Base-by-base conservation (phyloP, 2,888 invertebrate genomes). In the Himalopsyche kuldschensis region DNA sequence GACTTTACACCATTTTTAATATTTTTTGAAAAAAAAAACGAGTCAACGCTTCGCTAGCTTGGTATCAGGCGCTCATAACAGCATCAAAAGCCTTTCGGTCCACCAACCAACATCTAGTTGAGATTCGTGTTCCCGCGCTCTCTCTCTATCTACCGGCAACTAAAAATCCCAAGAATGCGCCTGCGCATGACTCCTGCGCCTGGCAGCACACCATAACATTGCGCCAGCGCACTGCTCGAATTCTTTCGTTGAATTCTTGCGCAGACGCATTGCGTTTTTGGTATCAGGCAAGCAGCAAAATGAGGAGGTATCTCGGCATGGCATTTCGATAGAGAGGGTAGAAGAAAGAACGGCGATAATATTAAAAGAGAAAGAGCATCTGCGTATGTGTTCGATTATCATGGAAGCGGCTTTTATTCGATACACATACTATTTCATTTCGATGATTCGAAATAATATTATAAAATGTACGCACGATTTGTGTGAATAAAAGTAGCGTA, bases 191-290 rank as follows among this genome's bases (percentile, higher is more conserved):
- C 35, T 32, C 24, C 20, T 75, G 82, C 79, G 79, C 79, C 75
- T 75, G 75, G 24, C 24, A 31, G 48, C 63, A 20, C 41, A 24
- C 55, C 55, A 55, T 24, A 55, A 24, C 55, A 55, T 55, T 55
- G 77, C 82, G 35, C 31, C 46, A 47, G 77, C 76, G 78, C 75
- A 63, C 82, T 27, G 15, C 63, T 30, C 30, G 55, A 32, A 84
- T 84, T 31, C 80, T 78, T 69, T 78, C 41, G 35, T 20, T 48
- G 69, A 81, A 85, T 85, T 85, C 85, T 80, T 84, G 85, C 85
- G 86, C 85, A 85, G 84, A 47, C 84, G 84, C 84, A 47, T 27
- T 84, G 86, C 85, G 82, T 82, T 78, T 77, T 75, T 79, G 75
- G 55, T 84, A 86, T 76, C 85, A 85, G 86, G 86, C 77, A 78